Conservation (phyloP, 2,113 vertebrate genomes). For the Podiceps cristatus region DNA sequence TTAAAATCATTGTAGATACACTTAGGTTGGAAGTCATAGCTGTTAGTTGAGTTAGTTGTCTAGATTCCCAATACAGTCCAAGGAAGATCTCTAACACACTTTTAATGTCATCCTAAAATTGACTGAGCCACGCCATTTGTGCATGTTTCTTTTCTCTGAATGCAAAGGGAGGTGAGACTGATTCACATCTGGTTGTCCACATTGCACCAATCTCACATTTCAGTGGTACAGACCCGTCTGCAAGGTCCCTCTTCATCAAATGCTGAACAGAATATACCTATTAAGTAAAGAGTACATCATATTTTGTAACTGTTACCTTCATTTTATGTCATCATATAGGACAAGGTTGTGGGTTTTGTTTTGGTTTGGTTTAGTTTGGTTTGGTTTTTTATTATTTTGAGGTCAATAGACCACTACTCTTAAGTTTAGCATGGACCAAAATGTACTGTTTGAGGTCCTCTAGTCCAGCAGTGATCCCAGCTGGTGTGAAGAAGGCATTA, state of each 20-base stretch:
- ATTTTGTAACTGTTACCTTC: not conserved
- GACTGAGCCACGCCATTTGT: not conserved
- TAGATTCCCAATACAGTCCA: not conserved
- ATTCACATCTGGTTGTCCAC: not conserved
- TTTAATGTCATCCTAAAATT: not conserved
- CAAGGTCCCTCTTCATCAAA: not conserved
- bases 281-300: not conserved
- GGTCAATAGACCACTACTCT: not conserved
- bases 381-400: not conserved
- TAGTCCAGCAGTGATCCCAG: not conserved
- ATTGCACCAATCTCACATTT: rapidly evolving
- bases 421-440: not conserved
- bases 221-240: rapidly evolving
- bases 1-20: not conserved
- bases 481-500: not conserved
- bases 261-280: not conserved
- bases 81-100: not conserved
- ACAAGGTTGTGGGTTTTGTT: not conserved
- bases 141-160: not conserved
- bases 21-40: not conserved
- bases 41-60: not conserved
- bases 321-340: not conserved
- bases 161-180: not conserved
- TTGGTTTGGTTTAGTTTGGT: too few species aligned
- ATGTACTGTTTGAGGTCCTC: not conserved